A percentile compares a stretch with the other conserved stretches of the same genome.
These are phyloP conservation scores for Acholoe squamosa DNA, from an alignment of 2,888 invertebrate species.

Conservation along the genomic window DNA sequence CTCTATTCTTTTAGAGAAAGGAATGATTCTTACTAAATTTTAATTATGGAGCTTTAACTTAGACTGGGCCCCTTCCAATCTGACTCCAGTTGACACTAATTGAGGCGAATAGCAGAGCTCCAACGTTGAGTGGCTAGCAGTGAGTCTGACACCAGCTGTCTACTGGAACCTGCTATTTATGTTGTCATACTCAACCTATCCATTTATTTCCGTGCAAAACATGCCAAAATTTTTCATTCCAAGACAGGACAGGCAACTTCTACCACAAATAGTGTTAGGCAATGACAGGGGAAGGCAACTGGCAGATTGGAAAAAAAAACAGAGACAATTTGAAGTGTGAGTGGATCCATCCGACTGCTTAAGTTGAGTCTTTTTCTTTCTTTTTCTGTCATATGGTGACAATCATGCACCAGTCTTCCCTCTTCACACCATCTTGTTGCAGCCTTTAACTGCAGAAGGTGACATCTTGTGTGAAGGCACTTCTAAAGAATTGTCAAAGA, in stretches of 20 bases:
- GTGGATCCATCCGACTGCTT: not conserved
- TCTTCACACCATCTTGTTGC: too few species aligned
- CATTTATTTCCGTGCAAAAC: not conserved
- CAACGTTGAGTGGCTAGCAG: not conserved
- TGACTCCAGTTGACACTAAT: conserved; percentile 17
- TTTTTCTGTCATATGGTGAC: too few species aligned
- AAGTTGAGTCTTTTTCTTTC: too few species aligned
- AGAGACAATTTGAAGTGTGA: not conserved
- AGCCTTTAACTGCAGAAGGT: too few species aligned
- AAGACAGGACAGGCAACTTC: not conserved
- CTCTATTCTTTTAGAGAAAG: too few species aligned
- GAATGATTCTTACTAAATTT: not conserved
- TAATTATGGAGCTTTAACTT: not conserved
- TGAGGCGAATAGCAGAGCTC: not conserved
- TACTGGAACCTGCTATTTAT: not conserved
- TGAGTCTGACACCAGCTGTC: not conserved
- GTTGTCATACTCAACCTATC: not conserved
- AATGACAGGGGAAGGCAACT: not conserved
- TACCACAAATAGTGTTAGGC: not conserved
- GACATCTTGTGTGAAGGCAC: too few species aligned
- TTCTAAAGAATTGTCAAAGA: too few species aligned
- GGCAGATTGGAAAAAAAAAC: not conserved
- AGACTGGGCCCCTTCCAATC: not conserved
- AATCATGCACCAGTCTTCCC: too few species aligned
- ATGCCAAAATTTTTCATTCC: not conserved